Evolutionary conservation across 2,113 vertebrate genomes (phyloP).

Genomic region (Oreochromis niloticus): DNA sequence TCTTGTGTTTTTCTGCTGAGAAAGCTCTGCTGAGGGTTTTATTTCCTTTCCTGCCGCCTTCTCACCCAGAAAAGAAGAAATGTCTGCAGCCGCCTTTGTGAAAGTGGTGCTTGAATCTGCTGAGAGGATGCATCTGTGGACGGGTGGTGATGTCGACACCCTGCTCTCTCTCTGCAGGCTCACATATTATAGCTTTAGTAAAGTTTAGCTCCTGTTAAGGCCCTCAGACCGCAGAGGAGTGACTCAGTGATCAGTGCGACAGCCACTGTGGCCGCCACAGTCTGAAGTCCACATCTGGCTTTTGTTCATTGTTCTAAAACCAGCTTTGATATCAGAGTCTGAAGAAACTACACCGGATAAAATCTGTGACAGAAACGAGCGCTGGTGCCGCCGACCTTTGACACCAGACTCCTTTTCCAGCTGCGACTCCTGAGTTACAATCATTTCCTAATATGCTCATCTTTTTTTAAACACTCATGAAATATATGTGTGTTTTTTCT

Average conservation of each 20-base stretch:
- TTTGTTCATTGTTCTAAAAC: background rate
- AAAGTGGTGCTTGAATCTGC: background rate
- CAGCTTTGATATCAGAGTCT: background rate
- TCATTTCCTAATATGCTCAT: background rate
- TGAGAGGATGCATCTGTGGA: background rate
- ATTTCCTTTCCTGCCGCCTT: constrained; percentile 15
- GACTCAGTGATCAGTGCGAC: background rate
- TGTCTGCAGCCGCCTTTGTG: background rate
- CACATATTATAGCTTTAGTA: background rate
- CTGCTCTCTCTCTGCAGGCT: background rate
- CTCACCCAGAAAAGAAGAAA: constrained; percentile 23
- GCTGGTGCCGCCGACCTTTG: background rate
- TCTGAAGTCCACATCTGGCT: background rate
- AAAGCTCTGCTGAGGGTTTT: constrained; percentile 27
- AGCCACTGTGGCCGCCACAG: background rate
- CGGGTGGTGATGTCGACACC: background rate
- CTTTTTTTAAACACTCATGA: background rate
- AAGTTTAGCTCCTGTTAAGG: background rate
- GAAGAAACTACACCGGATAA: background rate
- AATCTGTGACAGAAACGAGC: background rate
- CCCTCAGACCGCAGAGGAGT: background rate
- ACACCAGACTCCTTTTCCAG: background rate
- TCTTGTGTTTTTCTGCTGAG: constrained; percentile 39
- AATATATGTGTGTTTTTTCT: background rate
- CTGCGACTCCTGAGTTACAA: background rate